Evolutionary conservation across 2,113 vertebrate species (phyloP).

Genomic region (Peromyscus californicus): DNA sequence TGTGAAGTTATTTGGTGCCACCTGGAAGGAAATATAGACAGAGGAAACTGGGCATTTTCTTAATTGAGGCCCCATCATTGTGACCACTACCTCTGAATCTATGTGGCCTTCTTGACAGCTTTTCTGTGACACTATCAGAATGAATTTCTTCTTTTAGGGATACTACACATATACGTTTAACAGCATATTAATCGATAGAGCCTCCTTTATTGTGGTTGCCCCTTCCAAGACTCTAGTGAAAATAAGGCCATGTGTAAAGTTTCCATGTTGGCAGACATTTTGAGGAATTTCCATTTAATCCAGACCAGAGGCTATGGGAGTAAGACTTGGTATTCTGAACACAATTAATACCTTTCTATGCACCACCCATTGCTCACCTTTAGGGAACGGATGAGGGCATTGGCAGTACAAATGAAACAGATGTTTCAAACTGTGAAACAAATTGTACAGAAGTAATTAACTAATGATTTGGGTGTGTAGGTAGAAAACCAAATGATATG

Average conservation of each 20-base stretch:
- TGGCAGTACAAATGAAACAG: background rate
- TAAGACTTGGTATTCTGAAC: background rate
- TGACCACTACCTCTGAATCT: background rate
- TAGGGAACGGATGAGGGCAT: background rate
- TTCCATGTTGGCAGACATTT: background rate
- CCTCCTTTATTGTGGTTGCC: background rate
- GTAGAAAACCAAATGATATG: background rate
- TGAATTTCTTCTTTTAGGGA: background rate
- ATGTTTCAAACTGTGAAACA: background rate
- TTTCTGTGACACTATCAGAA: background rate
- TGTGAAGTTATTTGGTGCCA: background rate
- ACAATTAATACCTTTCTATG: no score
- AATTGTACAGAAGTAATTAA: background rate
- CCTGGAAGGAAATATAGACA: background rate
- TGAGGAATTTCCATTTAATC: background rate
- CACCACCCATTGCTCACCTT: fast-evolving
- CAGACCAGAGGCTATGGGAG: background rate
- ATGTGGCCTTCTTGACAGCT: background rate
- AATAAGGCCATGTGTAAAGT: background rate
- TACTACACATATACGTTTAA: background rate
- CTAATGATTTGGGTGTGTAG: background rate
- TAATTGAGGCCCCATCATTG: background rate
- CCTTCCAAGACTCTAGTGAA: background rate
- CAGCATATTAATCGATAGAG: background rate
- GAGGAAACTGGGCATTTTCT: background rate